Percentiles rank a stretch among this genome's conserved stretches.
Evolutionary conservation across 2,113 vertebrate genomes (phyloP).

Genomic region (Orthonyx spaldingii): DNA sequence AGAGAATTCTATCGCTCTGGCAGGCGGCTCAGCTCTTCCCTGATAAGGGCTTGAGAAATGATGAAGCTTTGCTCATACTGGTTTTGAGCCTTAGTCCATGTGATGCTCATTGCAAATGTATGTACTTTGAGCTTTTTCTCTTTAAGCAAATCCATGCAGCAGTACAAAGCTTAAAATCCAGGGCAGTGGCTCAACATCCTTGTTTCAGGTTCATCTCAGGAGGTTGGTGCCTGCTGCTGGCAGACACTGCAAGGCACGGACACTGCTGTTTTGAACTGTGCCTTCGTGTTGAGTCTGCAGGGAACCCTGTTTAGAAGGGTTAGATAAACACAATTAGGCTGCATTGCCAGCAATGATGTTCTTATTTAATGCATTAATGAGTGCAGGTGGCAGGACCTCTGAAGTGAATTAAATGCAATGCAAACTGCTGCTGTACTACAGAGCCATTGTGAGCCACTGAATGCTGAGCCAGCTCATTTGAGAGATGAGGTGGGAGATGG

Average conservation of each 20-base stretch:
- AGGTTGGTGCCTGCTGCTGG: background rate
- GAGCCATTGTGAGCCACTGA: background rate
- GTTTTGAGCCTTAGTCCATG: background rate
- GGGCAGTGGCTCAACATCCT: background rate
- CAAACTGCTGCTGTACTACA: background rate
- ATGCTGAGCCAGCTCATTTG: conserved; percentile 12
- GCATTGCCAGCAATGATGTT: conserved; percentile 14
- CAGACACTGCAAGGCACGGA: background rate
- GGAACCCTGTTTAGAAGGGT: background rate
- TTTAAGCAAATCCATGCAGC: background rate
- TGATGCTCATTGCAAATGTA: background rate
- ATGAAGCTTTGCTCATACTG: background rate
- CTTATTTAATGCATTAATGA: conserved; percentile 34
- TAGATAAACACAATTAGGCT: conserved; percentile 24
- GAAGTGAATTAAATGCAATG: conserved; percentile 4
- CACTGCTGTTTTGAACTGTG: background rate
- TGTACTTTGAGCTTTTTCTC: background rate
- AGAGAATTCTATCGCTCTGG: background rate
- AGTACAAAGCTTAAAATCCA: background rate
- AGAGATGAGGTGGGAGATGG: conserved; percentile 2
- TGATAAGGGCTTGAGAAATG: background rate
- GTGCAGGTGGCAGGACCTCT: conserved; percentile 41
- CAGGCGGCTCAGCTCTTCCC: background rate
- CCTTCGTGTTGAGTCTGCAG: background rate
- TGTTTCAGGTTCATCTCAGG: background rate